phyloP scores from a whole-genome alignment of 2,113 vertebrate genomes.

The Furnarius figulus region DNA sequence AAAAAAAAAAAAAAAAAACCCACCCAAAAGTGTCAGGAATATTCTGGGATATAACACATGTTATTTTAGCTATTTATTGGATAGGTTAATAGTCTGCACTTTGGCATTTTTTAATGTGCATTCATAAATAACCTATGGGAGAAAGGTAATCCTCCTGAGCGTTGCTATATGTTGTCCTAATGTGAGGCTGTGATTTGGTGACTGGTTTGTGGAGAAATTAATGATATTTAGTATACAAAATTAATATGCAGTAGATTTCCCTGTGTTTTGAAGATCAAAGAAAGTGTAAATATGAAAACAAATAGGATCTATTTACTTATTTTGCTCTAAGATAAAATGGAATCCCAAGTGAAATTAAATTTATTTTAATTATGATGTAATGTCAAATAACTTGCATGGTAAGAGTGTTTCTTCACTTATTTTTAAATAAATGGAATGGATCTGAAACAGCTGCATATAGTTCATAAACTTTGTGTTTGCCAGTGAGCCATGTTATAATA shows the following conservation, averaged over 20 bases:
- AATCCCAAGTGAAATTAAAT: conserved; percentile 10
- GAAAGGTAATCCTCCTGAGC: background rate
- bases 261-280: conserved; percentile 36
- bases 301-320: conserved; percentile 5
- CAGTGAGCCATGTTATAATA: background rate
- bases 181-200: background rate
- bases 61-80: conserved; percentile 39
- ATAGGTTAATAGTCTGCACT: background rate
- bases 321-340: conserved; percentile 5
- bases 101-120: background rate
- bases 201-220: background rate
- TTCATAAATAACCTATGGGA: background rate
- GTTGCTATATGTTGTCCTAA: background rate
- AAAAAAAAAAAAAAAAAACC: background rate
- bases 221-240: background rate
- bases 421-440: background rate
- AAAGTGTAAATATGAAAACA: conserved; percentile 19
- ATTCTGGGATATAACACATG: conserved; percentile 7
- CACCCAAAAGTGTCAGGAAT: background rate
- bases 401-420: background rate
- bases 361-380: conserved; percentile 41
- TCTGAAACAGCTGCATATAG: background rate
- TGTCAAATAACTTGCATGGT: background rate
- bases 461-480: background rate
- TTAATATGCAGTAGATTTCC: background rate